Base-by-base conservation (phyloP, 1,140 invertebrate species). In the Drosophila auraria region DNA sequence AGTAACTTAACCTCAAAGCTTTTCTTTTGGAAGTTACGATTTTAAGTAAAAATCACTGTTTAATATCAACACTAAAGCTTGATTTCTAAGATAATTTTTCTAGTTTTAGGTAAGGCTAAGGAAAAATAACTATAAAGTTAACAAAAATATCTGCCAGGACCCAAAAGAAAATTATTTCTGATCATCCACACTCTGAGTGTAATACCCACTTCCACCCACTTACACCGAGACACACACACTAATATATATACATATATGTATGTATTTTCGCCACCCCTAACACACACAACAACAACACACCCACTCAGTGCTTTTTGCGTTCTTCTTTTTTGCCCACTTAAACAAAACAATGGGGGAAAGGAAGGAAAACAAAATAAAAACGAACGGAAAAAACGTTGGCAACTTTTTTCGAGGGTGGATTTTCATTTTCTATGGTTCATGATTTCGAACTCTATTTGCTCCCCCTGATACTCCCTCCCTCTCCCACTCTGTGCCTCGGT, bases 351-450 rank as follows among this genome's bases (percentile, higher is more conserved):
- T 56, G 73, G 74, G 66, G 68, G 33, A 36, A 79, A 69, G 36
- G 25, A 72, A 78, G 27, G 70, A 63, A 81, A 83, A 66, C 60
- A 73, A 60, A 59, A 78, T 59, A 65, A 87, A 87, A 84, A 60
- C 70, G 56, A 53, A 61, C 56, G 47, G 47, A 59, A 77, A 66
- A 78, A 86, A 72, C 68, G 65, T 63, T 84, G 69, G 74, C 63
- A 90, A 86, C 82, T 90, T 89, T 87, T 90, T 89, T 82, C 50
- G 86, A 89, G 86, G 86, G 86, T 89, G 82, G 86, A 86, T 86
- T 89, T 90, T 89, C 86, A 89, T 89, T 89, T 89, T 89, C 82
- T 90, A 80, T 86, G 86, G 78, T 89, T 89, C 82, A 90, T 90
- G 86, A 90, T 90, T 89, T 90, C 70, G 82, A 86, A 90, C 86